A percentile compares a stretch with the other conserved stretches of the same genome.
phyloP scores from a whole-genome alignment of 2,113 vertebrate genomes.

The Vidua macroura region DNA sequence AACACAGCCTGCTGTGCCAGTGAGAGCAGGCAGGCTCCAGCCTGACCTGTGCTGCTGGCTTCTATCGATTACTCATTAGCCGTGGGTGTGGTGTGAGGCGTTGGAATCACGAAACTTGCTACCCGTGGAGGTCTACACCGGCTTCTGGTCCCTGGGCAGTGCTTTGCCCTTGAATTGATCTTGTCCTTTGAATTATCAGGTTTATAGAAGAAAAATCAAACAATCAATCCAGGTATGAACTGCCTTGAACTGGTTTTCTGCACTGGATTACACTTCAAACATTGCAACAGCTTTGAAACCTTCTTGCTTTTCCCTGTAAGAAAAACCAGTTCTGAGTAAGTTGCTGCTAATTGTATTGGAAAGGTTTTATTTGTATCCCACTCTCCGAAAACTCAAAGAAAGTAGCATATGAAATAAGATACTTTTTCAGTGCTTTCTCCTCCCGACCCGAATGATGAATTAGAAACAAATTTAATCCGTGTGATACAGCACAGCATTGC shows the following conservation, averaged over 20 bases:
- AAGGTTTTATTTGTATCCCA: not conserved
- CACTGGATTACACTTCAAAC: not conserved
- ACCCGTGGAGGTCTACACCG: accelerated
- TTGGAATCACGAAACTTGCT: not conserved
- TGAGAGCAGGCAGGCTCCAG: not conserved
- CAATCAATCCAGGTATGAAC: not conserved
- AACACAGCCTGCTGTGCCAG: not conserved
- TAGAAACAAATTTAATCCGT: not conserved
- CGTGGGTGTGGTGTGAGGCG: not conserved
- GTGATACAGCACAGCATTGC: not conserved
- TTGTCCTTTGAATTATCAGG: not conserved
- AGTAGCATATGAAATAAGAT: not conserved
- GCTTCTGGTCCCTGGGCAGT: not conserved
- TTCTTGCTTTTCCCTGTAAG: not conserved
- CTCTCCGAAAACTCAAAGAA: not conserved
- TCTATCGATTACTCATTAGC: not conserved
- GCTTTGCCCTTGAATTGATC: not conserved
- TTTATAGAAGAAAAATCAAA: not conserved
- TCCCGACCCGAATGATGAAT: not conserved
- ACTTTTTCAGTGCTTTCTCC: not conserved
- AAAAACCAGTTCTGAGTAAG: not conserved
- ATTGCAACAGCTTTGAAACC: not conserved
- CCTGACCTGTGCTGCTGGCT: not conserved
- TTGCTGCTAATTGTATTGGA: not conserved
- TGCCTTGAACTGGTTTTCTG: not conserved